A percentile compares a stretch with the other conserved stretches of the same genome.
Evolutionary conservation across 2,888 invertebrate genomes (phyloP).

Genomic region (Apodemia duryi): DNA sequence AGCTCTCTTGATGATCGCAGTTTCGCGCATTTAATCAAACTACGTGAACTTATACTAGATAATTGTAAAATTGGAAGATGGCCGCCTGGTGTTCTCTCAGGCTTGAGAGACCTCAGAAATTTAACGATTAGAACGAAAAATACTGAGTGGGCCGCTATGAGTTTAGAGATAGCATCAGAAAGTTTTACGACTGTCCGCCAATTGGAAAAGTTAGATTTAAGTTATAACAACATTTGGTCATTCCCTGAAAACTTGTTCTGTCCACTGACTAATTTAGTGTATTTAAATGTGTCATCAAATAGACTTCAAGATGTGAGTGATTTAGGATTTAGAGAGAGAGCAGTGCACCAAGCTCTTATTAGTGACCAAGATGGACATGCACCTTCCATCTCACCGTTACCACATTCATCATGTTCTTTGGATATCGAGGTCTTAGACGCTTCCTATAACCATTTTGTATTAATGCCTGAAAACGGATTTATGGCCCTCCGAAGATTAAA

Average conservation of each 20-base stretch:
- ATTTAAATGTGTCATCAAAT: constrained; percentile 92
- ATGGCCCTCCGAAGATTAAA: constrained; percentile 87
- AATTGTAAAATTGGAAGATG: constrained; percentile 92
- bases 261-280: constrained; percentile 87
- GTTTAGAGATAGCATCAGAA: constrained; percentile 88
- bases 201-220: constrained; percentile 90
- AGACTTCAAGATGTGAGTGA: constrained; percentile 92
- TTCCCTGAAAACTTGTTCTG: constrained; percentile 93
- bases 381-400: constrained; percentile 58
- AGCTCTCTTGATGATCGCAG: constrained; percentile 88
- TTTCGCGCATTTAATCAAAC: constrained; percentile 88
- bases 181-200: constrained; percentile 88
- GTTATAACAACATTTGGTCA: constrained; percentile 93
- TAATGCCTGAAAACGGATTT: constrained; percentile 90
- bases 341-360: constrained; percentile 82
- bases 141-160: constrained; percentile 90
- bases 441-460: constrained; percentile 90
- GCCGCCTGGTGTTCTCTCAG: constrained; percentile 88
- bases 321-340: constrained; percentile 89
- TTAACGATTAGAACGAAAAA: constrained; percentile 92
- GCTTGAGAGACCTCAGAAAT: constrained; percentile 89
- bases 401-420: constrained; percentile 83
- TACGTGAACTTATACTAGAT: constrained; percentile 89
- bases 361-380: constrained; percentile 78
- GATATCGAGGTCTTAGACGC: constrained; percentile 91